Percentiles rank a stretch among this genome's conserved stretches.
These are phyloP conservation scores for Pterois miles DNA, from an alignment of 2,797 vertebrate species.

Conservation along the genomic window DNA sequence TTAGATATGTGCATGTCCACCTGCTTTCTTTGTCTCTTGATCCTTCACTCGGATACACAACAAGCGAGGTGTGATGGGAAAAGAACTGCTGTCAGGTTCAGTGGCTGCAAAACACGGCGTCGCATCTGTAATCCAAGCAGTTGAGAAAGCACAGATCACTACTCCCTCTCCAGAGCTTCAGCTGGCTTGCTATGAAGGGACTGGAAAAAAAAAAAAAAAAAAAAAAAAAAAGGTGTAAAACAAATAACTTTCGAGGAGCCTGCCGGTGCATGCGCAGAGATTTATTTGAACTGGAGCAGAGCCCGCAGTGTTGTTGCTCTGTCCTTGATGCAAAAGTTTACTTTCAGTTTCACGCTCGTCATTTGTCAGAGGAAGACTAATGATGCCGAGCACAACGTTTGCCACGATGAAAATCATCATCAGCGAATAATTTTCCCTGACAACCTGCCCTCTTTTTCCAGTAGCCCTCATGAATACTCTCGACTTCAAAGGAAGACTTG, in stretches of 20 bases:
- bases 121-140: conserved; percentile 53
- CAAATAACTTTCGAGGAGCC: conserved; percentile 56
- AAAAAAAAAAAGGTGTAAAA: conserved; percentile 42
- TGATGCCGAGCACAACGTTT: conserved; percentile 30
- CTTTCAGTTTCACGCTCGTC: conserved; percentile 32
- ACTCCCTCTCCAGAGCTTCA: conserved; percentile 31
- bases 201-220: conserved; percentile 1
- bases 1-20: background rate
- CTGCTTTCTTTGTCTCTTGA: conserved; percentile 9
- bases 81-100: conserved; percentile 32
- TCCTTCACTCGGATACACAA: conserved; percentile 33
- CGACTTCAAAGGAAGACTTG: conserved; percentile 55
- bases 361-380: conserved; percentile 46
- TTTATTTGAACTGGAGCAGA: conserved; percentile 53
- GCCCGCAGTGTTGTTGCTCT: conserved; percentile 29
- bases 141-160: conserved; percentile 52
- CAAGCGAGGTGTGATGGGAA: conserved; percentile 37
- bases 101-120: conserved; percentile 20
- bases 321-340: conserved; percentile 49
- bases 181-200: conserved; percentile 34
- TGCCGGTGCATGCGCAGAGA: conserved; percentile 16
- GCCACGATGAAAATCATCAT: conserved; percentile 55
- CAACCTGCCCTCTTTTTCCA: conserved; percentile 14
- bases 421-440: conserved; percentile 29
- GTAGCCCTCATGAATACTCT: conserved; percentile 31